Evolutionary conservation across 2,113 vertebrate species (phyloP), one percentile per base, ranked within the genome.

Genomic region (Setophaga petechia): DNA sequence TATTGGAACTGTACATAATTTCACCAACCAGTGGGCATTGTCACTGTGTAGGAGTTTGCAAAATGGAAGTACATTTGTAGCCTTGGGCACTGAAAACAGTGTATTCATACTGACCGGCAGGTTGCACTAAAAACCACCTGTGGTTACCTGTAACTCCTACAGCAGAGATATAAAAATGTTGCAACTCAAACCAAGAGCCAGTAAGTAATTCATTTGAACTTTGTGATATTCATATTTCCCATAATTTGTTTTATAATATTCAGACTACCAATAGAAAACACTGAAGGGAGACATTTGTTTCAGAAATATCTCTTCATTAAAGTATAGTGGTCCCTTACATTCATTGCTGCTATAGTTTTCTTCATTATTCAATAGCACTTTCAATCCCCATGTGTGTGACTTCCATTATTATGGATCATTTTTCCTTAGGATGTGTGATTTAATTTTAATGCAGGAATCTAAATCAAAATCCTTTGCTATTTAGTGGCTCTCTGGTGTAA

Each of bases 401-500:
- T 97, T 96, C 96, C 97, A 97, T 97, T 98, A 98, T 94, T 97
- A 96, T 2, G 61, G 89, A 96, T 97, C 95, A 97, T 97, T 98
- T 98, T 97, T 96, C 97, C 96, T 97, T 96, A 96, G 95, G 87
- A 97, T 83, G 87, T 97, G 95, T 98, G 97, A 98, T 98, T 98
- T 98, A 97, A 98, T 97, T 97, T 98, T 97, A 98, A 97, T 97
- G 92, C 84, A 95, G 75, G 82, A 96, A 95, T 97, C 96, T 97
- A 98, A 98, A 97, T 97, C 97, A 97, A 97, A 97, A 97, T 96
- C 90, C 93, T 97, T 94, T 83, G 77, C 96, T 95, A 92, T 94
- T 98, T 97, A 96, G 97, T 91, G 65, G 35, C 88, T 98, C 97
- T 97, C 96, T 95, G 46, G 97, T 96, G 95, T 94, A 97, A 97